These are phyloP conservation scores for Parazoanthus swiftii DNA, from an alignment of 92 coral and sea anemone genomes.

Conservation along the genomic window DNA sequence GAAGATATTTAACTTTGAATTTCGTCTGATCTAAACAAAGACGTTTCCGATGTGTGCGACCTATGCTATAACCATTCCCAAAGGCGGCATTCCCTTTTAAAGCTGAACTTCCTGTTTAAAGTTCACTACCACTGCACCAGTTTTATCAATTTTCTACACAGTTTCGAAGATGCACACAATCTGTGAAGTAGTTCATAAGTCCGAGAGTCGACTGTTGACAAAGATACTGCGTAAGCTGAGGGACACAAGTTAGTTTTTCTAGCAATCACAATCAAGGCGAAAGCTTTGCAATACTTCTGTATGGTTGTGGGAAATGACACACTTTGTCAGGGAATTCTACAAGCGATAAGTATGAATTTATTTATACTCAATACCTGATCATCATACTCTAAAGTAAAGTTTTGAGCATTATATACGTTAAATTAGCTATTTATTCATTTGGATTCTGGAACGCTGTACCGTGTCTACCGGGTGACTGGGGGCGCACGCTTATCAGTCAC, in stretches of 20 bases:
- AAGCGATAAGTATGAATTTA: conserved; percentile 9
- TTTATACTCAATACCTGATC: conserved; percentile 3
- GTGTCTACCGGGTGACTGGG: neutral
- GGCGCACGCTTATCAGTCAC: neutral
- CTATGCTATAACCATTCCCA: too few relatives aligned
- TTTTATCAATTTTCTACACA: neutral
- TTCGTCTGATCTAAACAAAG: too few relatives aligned
- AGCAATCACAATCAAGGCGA: neutral
- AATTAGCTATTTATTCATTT: conserved; percentile 21
- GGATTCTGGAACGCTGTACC: neutral
- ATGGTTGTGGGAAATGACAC: neutral
- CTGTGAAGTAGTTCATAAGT: neutral
- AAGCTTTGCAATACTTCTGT: neutral
- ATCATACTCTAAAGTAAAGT: conserved; percentile 21
- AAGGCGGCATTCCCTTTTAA: too few relatives aligned
- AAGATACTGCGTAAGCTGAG: neutral
- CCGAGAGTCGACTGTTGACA: neutral
- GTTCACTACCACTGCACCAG: neutral
- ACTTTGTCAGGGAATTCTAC: neutral
- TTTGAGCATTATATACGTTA: conserved; percentile 18
- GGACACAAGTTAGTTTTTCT: neutral
- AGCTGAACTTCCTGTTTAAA: too few relatives aligned
- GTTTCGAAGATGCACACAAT: neutral
- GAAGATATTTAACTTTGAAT: too few relatives aligned
- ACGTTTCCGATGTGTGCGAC: too few relatives aligned